Evolutionary conservation across 2,797 vertebrate genomes (phyloP).

Genomic region (Syngnathus rostellatus): DNA sequence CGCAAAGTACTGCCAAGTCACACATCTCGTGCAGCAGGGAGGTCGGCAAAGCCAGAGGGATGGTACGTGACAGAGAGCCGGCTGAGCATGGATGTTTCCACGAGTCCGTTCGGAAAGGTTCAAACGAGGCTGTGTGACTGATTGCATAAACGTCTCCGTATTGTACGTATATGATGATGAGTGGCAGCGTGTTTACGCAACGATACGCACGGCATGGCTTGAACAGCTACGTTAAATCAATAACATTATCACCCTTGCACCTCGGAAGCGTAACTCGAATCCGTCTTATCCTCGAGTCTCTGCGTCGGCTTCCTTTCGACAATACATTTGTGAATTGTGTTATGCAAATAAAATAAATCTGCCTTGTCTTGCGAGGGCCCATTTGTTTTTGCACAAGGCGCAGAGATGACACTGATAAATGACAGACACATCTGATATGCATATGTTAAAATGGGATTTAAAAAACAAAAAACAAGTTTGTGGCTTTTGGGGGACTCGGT

Average conservation of each 20-base stretch:
- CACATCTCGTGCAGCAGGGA: conserved; percentile 67
- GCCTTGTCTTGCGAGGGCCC: not conserved
- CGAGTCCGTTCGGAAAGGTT: not conserved
- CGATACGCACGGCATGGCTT: not conserved
- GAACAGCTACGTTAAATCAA: not conserved
- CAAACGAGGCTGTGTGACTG: conserved; percentile 1
- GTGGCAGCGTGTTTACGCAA: conserved; percentile 20
- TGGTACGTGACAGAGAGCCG: conserved; percentile 69
- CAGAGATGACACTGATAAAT: conserved; percentile 9
- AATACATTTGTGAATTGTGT: not conserved
- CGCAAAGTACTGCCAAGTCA: conserved; percentile 63
- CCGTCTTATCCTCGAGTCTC: no score
- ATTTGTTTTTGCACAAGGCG: conserved; percentile 16
- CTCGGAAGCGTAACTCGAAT: not conserved
- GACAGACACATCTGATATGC: conserved; percentile 53
- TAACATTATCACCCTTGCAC: not conserved
- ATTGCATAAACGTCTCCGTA: conserved; percentile 11
- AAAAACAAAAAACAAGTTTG: conserved; percentile 39
- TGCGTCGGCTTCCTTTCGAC: no score
- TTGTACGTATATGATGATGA: conserved; percentile 9
- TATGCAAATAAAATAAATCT: not conserved
- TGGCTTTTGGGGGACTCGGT: conserved; percentile 30
- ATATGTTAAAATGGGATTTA: conserved; percentile 37
- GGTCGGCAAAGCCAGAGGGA: conserved; percentile 63
- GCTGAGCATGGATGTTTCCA: conserved; percentile 26